Evolutionary conservation across 1,140 invertebrate species (phyloP).

Genomic region (Hesperophylax magnus): DNA sequence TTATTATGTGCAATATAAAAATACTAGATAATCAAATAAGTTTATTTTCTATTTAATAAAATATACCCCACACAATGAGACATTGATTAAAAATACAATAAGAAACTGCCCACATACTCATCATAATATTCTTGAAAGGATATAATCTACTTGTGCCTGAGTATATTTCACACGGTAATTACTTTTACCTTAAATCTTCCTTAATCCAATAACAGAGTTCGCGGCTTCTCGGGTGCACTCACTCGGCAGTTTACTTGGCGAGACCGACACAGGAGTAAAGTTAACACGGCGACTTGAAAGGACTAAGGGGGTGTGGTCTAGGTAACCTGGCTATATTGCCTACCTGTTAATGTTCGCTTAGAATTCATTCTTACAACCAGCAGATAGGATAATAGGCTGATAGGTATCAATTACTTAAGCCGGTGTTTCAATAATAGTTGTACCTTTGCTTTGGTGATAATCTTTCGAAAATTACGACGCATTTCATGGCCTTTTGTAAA

Average conservation of each 20-base stretch:
- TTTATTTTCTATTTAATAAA: too few relatives aligned
- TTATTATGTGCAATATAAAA: too few relatives aligned
- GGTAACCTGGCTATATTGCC: not conserved
- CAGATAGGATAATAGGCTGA: slow-evolving; percentile 22
- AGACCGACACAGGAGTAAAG: slow-evolving; percentile 26
- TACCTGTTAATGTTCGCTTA: slow-evolving; percentile 1
- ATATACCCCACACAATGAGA: too few relatives aligned
- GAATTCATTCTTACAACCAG: not conserved
- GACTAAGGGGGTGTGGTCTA: not conserved
- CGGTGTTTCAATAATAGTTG: too few relatives aligned
- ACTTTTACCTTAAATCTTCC: not conserved
- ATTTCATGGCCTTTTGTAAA: too few relatives aligned
- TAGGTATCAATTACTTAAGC: slow-evolving; percentile 37
- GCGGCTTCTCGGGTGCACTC: not conserved
- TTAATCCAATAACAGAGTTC: slow-evolving; percentile 22
- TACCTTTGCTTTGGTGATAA: too few relatives aligned
- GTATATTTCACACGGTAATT: slow-evolving; percentile 30
- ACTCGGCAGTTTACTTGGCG: not conserved
- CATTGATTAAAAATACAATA: too few relatives aligned
- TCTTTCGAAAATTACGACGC: too few relatives aligned
- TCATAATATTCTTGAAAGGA: too few relatives aligned
- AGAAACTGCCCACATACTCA: too few relatives aligned
- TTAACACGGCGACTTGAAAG: slow-evolving; percentile 32
- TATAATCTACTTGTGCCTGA: too few relatives aligned
- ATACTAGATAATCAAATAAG: too few relatives aligned